These are phyloP conservation scores for Sebastes diaconus DNA, from an alignment of 2,797 vertebrate genomes.

Conservation along the genomic window DNA sequence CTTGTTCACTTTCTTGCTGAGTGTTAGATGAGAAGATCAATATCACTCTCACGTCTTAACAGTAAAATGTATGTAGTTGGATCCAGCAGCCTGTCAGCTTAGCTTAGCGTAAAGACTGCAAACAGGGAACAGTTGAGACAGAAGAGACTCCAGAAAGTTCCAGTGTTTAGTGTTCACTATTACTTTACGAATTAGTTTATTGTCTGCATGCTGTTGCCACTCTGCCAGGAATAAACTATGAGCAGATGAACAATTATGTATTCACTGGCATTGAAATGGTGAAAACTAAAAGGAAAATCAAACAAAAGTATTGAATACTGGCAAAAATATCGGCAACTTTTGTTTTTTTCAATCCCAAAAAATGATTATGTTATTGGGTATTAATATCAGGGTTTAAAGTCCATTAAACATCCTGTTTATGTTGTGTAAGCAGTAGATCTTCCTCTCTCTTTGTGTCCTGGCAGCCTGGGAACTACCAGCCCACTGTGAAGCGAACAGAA, in stretches of 20 bases:
- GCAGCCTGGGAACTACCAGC: constrained; percentile 88
- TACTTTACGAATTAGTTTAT: constrained; percentile 18
- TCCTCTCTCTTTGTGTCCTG: constrained; percentile 42
- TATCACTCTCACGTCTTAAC: neutral
- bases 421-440: constrained; percentile 7
- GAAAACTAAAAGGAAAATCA: neutral
- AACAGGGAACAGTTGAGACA: neutral
- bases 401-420: constrained; percentile 4
- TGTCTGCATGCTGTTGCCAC: neutral
- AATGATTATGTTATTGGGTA: neutral
- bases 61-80: neutral
- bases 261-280: neutral
- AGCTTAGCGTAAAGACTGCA: neutral
- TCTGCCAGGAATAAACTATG: constrained; percentile 14
- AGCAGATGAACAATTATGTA: constrained; percentile 5
- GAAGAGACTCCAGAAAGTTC: neutral
- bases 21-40: neutral
- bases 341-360: neutral
- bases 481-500: constrained; percentile 84
- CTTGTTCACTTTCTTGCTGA: neutral
- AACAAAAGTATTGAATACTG: neutral
- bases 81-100: neutral
- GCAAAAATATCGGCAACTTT: neutral
- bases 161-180: neutral
- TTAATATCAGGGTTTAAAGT: neutral